Evolutionary conservation across 1,140 invertebrate species (phyloP), one percentile per base, ranked within the genome.

Genomic region (Plodia interpunctella): DNA sequence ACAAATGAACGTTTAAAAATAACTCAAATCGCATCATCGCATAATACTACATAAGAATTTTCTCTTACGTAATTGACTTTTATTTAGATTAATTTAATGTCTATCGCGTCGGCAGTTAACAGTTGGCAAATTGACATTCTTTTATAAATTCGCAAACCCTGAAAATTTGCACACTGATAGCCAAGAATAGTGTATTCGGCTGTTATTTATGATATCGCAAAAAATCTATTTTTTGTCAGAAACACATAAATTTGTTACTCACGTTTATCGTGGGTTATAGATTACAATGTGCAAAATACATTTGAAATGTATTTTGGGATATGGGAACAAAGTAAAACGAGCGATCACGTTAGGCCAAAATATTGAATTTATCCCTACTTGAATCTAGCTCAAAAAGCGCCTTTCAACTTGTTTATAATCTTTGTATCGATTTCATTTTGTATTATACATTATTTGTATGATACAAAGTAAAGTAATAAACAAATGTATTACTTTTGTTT

Each of bases 1-100:
- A 19, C 59, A 32, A 61, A 50, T 50, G 64, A 57, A 65, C 63
- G 58, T 59, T 62, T 66, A 53, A 66, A 63, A 68, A 67, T 65
- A 62, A 68, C 63, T 55, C 38, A 65, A 62, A 56, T 62, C 57
- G 60, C 52, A 53, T 32, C 30, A 11, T 49, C 53, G 38, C 53
- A 51, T 60, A 55, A 55, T 68, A 63, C 68, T 66, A 63, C 66
- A 67, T 65, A 70, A 67, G 60, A 62, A 55, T 68, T 32, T 64
- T 55, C 62, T 65, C 60, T 59, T 63, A 65, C 49, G 57, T 59
- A 51, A 53, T 54, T 57, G 59, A 66, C 57, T 58, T 68, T 67
- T 66, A 66, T 71, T 68, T 68, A 61, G 55, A 66, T 66, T 68
- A 63, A 71, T 68, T 66, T 60, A 62, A 59, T 66, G 58, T 30